Base-by-base conservation (phyloP, 2,888 invertebrate genomes). In the Catotricha subobsoleta region DNA sequence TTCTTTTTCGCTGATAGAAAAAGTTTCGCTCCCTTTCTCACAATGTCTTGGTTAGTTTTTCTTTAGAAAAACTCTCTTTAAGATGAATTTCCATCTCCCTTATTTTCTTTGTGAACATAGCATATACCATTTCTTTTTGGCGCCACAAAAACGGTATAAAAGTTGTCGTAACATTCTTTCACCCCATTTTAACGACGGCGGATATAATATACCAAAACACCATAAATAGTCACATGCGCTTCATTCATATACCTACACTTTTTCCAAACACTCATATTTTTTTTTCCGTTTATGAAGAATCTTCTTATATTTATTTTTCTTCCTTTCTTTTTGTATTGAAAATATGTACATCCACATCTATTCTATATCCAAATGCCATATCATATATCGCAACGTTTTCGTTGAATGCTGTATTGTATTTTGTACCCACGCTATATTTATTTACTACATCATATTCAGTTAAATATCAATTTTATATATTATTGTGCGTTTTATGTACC, bases 1-100 rank as follows among this genome's bases (percentile, higher is more conserved):
- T 36, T 25, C 23, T 20, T 8, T 36, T 36, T 31, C 13, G 7
- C 31, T 16, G 16, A n/a, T 19, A 23, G n/a, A 36, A 36, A 36
- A 36, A 10, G 21, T 33, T 36, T 36, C 9, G n/a, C 23, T 36
- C 36, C 36, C 23, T 36, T 36, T 36, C 36, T 25, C n/a, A 16
- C 15, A 6, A 6, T 13, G 12, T 35, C 20, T 16, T 19, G 9
- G 8, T 4, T 13, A 36, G n/a, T 21, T 36, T 36, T 36, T 23
- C 36, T 36, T 36, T 6, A n/a, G 5, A n/a, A n/a, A 13, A 36
- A 36, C 10, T 23, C 8, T 23, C 13, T 23, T 13, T 36, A 36
- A 36, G 36, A 36, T n/a, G 23, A 36, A 20, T 35, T 33, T 16
- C 16, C 33, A 16, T 33, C 33, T 33, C 33, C 33, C 18, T 33